phyloP scores from a whole-genome alignment of 2,888 invertebrate species.

The Cacoxenus indagator region DNA sequence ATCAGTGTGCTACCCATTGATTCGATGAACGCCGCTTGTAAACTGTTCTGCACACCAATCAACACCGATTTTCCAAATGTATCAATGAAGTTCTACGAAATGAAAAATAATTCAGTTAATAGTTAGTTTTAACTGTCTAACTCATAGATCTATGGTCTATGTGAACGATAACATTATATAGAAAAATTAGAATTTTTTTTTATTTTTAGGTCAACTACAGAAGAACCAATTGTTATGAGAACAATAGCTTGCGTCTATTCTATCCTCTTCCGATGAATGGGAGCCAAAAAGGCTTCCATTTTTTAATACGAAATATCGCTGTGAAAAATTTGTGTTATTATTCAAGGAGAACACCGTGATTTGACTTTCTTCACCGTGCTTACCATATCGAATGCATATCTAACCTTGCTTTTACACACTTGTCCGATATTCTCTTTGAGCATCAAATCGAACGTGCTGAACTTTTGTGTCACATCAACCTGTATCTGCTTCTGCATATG shows the following conservation, averaged over 20 bases:
- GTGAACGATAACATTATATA: too few species aligned
- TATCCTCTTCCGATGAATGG: too few species aligned
- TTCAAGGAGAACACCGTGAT: too few species aligned
- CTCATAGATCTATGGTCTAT: too few species aligned
- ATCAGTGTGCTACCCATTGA: conserved; percentile 82
- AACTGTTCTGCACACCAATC: conserved; percentile 79
- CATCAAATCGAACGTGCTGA: conserved; percentile 80
- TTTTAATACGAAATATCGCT: too few species aligned
- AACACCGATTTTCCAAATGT: conserved; percentile 79
- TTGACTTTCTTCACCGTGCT: too few species aligned
- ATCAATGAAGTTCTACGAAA: conserved; percentile 79
- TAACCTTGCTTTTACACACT: conserved; percentile 81
- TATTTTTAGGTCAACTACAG: too few species aligned
- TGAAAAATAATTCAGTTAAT: not conserved
- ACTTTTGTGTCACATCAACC: conserved; percentile 80
- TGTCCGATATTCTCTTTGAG: conserved; percentile 86
- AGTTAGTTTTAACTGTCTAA: not conserved
- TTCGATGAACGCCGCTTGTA: conserved; percentile 84
- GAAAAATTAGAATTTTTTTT: too few species aligned
- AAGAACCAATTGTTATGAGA: too few species aligned
- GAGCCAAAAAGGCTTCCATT: too few species aligned
- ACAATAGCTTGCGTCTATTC: too few species aligned
- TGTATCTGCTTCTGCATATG: conserved; percentile 75
- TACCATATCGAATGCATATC: not conserved
- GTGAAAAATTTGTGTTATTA: too few species aligned